Evolutionary conservation across 2,113 vertebrate species (phyloP).

Genomic region (Cnemophilus loriae): DNA sequence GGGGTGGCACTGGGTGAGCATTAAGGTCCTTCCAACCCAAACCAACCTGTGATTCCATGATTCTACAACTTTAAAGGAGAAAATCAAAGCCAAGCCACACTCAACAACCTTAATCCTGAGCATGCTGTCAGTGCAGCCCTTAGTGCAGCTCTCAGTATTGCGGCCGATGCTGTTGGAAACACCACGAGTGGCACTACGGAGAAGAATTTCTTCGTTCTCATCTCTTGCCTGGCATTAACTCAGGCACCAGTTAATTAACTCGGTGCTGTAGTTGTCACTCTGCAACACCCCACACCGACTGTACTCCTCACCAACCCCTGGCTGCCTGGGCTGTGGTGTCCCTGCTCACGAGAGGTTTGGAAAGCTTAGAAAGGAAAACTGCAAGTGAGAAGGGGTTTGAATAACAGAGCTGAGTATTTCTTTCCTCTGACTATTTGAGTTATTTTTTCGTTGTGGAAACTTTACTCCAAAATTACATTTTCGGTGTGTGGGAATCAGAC

Average conservation of each 20-base stretch:
- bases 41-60: too few relatives aligned
- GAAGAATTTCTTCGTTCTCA: neutral
- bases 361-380: neutral
- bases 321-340: neutral
- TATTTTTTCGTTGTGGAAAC: neutral
- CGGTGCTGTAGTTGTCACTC: fast-evolving
- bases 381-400: neutral
- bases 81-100: neutral
- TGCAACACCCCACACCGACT: too few relatives aligned
- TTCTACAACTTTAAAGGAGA: neutral
- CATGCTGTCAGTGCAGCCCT: neutral
- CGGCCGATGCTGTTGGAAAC: neutral
- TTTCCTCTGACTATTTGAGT: neutral
- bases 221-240: neutral
- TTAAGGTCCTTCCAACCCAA: neutral
- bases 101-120: neutral
- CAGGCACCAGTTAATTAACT: neutral
- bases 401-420: neutral
- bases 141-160: neutral
- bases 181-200: neutral
- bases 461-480: constrained; percentile 29
- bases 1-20: fast-evolving
- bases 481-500: constrained; percentile 32
- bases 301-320: neutral
- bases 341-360: neutral